Evolutionary conservation across 2,888 invertebrate species (phyloP).

Genomic region (Microctonus brassicae): DNA sequence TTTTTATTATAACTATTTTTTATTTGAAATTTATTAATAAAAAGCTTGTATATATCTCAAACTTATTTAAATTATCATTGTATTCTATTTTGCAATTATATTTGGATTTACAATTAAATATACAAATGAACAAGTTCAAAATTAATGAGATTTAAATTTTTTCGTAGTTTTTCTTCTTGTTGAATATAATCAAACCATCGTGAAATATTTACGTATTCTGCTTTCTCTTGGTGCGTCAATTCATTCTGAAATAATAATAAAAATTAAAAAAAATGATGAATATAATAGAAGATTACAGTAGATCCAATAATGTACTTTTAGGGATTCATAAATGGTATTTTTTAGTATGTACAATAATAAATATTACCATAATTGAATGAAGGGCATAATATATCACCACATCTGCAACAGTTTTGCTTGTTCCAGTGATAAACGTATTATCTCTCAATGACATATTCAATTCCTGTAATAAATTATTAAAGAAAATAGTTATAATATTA

Average conservation of each 20-base stretch:
- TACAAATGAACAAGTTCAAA: constrained; percentile 67
- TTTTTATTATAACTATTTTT: too few species aligned
- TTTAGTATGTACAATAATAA: constrained; percentile 10
- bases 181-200: constrained; percentile 86
- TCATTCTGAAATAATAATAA: constrained; percentile 72
- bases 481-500: too few species aligned
- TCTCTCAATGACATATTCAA: constrained; percentile 72
- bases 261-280: constrained; percentile 34
- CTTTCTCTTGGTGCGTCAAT: constrained; percentile 77
- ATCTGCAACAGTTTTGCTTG: constrained; percentile 77
- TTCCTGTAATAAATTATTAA: constrained; percentile 69
- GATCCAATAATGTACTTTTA: constrained; percentile 45
- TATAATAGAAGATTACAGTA: constrained; percentile 46
- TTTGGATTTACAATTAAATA: constrained; percentile 48
- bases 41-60: too few species aligned
- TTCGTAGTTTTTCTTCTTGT: constrained; percentile 76
- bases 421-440: constrained; percentile 74
- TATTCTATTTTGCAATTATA: not conserved
- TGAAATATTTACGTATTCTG: constrained; percentile 78
- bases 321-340: constrained; percentile 41
- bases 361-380: constrained; percentile 76
- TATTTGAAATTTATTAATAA: too few species aligned
- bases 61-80: too few species aligned
- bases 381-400: constrained; percentile 79
- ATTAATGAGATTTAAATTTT: constrained; percentile 70